phyloP scores from a whole-genome alignment of 2,888 invertebrate genomes.

The Globia sparganii region DNA sequence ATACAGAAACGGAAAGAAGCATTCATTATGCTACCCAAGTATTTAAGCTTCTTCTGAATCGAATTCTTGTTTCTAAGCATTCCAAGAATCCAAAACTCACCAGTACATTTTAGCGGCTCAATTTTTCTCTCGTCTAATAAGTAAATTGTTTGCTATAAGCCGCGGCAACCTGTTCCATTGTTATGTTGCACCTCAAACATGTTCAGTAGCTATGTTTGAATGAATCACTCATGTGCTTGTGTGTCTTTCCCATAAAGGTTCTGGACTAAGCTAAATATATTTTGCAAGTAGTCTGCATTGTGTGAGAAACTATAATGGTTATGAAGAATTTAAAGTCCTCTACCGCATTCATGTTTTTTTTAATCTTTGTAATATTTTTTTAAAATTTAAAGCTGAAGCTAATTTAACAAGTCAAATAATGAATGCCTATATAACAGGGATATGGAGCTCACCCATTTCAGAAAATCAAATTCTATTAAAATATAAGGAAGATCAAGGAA shows the following conservation, averaged over 20 bases:
- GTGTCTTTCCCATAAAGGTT: slow-evolving; percentile 65
- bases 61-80: neutral
- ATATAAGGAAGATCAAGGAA: neutral
- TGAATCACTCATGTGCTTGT: slow-evolving; percentile 63
- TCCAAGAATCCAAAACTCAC: neutral
- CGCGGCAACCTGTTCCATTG: slow-evolving; percentile 85
- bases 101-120: slow-evolving; percentile 73
- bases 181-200: slow-evolving; percentile 76
- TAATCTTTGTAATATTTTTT: no score
- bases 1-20: neutral
- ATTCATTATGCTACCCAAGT: neutral
- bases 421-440: no score
- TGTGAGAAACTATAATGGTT: slow-evolving; percentile 9
- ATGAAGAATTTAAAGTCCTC: neutral
- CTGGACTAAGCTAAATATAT: slow-evolving; percentile 27
- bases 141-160: slow-evolving; percentile 87
- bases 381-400: no score
- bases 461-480: neutral
- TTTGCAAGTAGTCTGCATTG: slow-evolving; percentile 9
- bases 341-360: neutral
- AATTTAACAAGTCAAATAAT: no score
- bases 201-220: slow-evolving; percentile 69
- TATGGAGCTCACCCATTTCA: neutral
- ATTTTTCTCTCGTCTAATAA: slow-evolving; percentile 84
- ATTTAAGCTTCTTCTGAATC: neutral